These are phyloP conservation scores for Drosophila auraria DNA, from an alignment of 1,140 invertebrate species.

Conservation along the genomic window DNA sequence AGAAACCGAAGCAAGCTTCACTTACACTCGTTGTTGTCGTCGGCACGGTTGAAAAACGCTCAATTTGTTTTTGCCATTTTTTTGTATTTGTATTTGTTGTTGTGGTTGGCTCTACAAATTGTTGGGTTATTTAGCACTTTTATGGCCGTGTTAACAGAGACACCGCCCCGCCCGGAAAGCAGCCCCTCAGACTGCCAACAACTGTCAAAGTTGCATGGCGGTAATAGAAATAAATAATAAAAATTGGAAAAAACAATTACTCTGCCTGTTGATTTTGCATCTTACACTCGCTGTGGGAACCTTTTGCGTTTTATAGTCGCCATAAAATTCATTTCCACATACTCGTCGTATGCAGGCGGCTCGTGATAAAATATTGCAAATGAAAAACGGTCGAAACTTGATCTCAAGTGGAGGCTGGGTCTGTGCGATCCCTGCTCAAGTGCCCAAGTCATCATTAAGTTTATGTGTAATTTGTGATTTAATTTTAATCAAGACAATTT, in stretches of 20 bases:
- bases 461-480: conserved; percentile 25
- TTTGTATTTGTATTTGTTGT: conserved; percentile 18
- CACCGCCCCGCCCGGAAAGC: conserved; percentile 10
- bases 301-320: conserved; percentile 70
- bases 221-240: conserved; percentile 46
- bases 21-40: conserved; percentile 20
- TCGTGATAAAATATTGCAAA: conserved; percentile 41
- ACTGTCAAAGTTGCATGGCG: conserved; percentile 35
- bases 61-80: conserved; percentile 37
- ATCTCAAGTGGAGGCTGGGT: background rate
- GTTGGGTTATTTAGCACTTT: conserved; percentile 73
- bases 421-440: conserved; percentile 17
- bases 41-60: conserved; percentile 48
- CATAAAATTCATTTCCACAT: conserved; percentile 56
- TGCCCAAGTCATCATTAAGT: conserved; percentile 39
- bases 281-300: conserved; percentile 69
- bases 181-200: conserved; percentile 3
- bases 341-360: background rate
- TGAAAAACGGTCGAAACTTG: conserved; percentile 19
- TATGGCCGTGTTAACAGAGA: conserved; percentile 68
- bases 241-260: conserved; percentile 68
- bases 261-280: conserved; percentile 70
- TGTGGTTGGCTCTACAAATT: conserved; percentile 60
- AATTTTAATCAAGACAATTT: conserved; percentile 57
- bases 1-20: conserved; percentile 7